Percentiles rank a stretch among this genome's conserved stretches.
These are phyloP conservation scores for Drosophila aldrichi DNA, from an alignment of 2,888 invertebrate species.

Conservation along the genomic window DNA sequence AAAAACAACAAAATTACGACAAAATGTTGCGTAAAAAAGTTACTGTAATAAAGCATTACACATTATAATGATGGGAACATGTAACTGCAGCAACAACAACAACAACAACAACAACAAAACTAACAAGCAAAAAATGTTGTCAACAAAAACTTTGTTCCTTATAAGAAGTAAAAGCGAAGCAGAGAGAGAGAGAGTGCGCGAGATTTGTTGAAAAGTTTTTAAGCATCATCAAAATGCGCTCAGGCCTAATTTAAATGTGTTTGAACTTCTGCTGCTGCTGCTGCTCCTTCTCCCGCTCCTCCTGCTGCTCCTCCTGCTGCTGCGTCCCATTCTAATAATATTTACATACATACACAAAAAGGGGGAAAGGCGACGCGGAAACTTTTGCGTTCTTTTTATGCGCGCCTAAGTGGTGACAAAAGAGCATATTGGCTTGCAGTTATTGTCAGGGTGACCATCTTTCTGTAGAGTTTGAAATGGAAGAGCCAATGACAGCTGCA, in stretches of 20 bases:
- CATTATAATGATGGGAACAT: slow-evolving; percentile 72
- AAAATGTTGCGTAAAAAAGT: slow-evolving; percentile 61
- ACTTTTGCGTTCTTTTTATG: slow-evolving; percentile 38
- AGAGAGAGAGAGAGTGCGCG: slow-evolving; percentile 1
- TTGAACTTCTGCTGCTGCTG: slow-evolving; percentile 66
- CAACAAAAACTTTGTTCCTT: slow-evolving; percentile 58
- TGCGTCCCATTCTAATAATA: slow-evolving; percentile 49
- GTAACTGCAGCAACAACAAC: slow-evolving; percentile 44
- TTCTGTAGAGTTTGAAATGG: too few species aligned
- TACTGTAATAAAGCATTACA: slow-evolving; percentile 60
- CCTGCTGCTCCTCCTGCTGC: slow-evolving; percentile 43
- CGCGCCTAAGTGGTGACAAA: background rate
- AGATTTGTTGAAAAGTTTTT: slow-evolving; percentile 49
- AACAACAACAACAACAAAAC: slow-evolving; percentile 44
- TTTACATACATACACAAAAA: slow-evolving; percentile 60
- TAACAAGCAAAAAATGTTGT: slow-evolving; percentile 66
- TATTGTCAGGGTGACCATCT: too few species aligned
- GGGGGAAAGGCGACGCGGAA: slow-evolving; percentile 13
- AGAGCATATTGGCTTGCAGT: background rate
- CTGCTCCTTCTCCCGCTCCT: slow-evolving; percentile 46
- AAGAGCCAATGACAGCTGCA: too few species aligned
- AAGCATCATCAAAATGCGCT: slow-evolving; percentile 74
- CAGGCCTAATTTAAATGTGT: slow-evolving; percentile 76
- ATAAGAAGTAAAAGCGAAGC: slow-evolving; percentile 17
- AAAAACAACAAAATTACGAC: slow-evolving; percentile 22